Percentiles rank a stretch among this genome's conserved stretches.
These are phyloP conservation scores for Pedicia rivosa DNA, from an alignment of 2,888 invertebrate species.

Conservation along the genomic window DNA sequence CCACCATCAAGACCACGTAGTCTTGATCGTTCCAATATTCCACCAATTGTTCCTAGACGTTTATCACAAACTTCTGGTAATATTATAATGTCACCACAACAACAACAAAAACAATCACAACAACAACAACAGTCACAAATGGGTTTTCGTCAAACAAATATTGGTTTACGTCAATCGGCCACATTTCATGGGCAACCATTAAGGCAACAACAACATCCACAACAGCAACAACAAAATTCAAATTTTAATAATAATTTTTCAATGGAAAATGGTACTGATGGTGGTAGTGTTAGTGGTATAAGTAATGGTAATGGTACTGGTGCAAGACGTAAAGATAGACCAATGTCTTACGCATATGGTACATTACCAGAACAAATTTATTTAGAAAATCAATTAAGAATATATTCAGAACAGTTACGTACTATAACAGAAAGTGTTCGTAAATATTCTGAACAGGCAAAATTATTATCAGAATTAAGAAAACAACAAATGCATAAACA, in stretches of 20 bases:
- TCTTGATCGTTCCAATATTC: conserved; percentile 25
- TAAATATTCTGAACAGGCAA: conserved; percentile 30
- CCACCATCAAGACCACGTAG: conserved; percentile 24
- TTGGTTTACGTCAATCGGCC: conserved; percentile 25
- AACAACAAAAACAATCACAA: conserved; percentile 14
- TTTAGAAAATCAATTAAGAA: conserved; percentile 28
- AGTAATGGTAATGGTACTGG: conserved; percentile 7
- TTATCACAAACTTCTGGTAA: conserved; percentile 12
- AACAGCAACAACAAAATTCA: conserved; percentile 14
- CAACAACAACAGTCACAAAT: no score
- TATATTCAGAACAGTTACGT: conserved; percentile 28
- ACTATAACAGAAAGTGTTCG: conserved; percentile 30
- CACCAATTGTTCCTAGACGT: conserved; percentile 27
- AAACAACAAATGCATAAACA: conserved; percentile 22
- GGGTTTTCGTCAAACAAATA: neutral
- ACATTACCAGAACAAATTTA: conserved; percentile 25
- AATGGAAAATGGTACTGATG: conserved; percentile 6
- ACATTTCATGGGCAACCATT: conserved; percentile 23
- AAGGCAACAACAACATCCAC: conserved; percentile 4
- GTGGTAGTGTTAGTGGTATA: conserved; percentile 9
- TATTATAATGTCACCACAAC: conserved; percentile 10
- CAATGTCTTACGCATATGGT: conserved; percentile 27
- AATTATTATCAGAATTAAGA: conserved; percentile 27
- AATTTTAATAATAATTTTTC: conserved; percentile 5
- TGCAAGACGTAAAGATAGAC: conserved; percentile 21